Evolutionary conservation across 2,797 vertebrate genomes (phyloP), one percentile per base, ranked within the genome.

Genomic region (Acanthis flammea): DNA sequence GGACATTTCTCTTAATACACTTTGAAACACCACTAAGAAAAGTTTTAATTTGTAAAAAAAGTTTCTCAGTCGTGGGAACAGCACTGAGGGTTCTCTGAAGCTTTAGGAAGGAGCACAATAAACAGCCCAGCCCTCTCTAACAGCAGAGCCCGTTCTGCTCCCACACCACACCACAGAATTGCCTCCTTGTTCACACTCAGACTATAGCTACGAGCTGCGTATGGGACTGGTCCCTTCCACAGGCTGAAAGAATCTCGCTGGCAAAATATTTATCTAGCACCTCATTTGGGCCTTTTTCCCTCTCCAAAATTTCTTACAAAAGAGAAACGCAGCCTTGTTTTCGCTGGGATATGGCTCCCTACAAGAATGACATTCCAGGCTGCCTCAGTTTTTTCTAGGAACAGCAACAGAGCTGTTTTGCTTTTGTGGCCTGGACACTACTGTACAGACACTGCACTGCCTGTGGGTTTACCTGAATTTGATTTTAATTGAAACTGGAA

Each of bases 261-360:
- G 50, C 54, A 86, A 87, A 94, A 88, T 91, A 88, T 91, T 96
- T 88, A 62, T 55, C 75, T 80, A 91, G 84, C 96, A 93, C 92
- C 87, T 95, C 94, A 95, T 92, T 80, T 87, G 78, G 91, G 78
- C 53, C 60, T 30, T 94, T 77, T 37, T 9, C n/a, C 61, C 73
- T 31, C 48, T 80, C 57, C 75, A 75, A 51, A 82, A 65, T 45
- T 8, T 85, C 78, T 77, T 54, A 89, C 58, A 93, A 77, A 91
- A 91, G 91, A 93, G 92, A 95, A 95, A 76, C 17, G 2, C 57
- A 60, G 89, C 81, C 72, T 86, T 89, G 79, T 83, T 92, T 88
- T 58, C 0, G 0, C 77, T 61, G 67, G 77, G 80, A 73, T 55
- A 57, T 0, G 2, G 92, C 72, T 89, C 37, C 92, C 71, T 72